Evolutionary conservation across 2,888 invertebrate genomes (phyloP), one percentile per base, ranked within the genome.

Genomic region (Atethmia centrago): DNA sequence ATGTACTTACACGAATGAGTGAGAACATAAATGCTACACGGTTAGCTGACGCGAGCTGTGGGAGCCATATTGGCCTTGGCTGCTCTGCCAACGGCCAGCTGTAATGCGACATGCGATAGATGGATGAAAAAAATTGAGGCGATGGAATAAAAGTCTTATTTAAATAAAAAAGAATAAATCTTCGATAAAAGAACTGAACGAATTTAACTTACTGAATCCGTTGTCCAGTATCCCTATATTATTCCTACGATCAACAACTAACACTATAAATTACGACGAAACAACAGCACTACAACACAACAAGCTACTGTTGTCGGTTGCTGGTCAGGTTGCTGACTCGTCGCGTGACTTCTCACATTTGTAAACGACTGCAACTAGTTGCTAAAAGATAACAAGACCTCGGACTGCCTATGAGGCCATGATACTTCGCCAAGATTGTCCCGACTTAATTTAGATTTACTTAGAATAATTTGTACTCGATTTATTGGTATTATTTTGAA

Each of bases 301-400:
- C 75, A 63, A 66, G 85, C 87, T 88, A 85, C 86, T 83, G 85
- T 85, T 84, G 83, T 83, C 65, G 80, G 81, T 69, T 66, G 69
- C 74, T 71, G 71, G 69, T 61, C 72, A 70, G 85, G 86, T 85
- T 80, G 87, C 80, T 77, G 87, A 79, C 82, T 84, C 81, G 83
- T 95, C 90, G 95, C 95, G 95, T 95, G 95, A 95, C 95, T 94
- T 86, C 85, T 89, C 91, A 91, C 94, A 95, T 95, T 95, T 94
- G 94, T 95, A 91, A 90, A 88, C 88, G 86, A 85, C 83, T 69
- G 69, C 88, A 89, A 90, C 89, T 90, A 91, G 88, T 84, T 87
- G 68, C 85, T 81, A 25, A 66, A 77, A 93, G 94, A 94, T 94
- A 94, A 90, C 88, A 68, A 14, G 70, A 55, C 69, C 61, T 84